Evolutionary conservation across 2,797 vertebrate species (phyloP).

Genomic region (Crossoptilon crossoptilon): DNA sequence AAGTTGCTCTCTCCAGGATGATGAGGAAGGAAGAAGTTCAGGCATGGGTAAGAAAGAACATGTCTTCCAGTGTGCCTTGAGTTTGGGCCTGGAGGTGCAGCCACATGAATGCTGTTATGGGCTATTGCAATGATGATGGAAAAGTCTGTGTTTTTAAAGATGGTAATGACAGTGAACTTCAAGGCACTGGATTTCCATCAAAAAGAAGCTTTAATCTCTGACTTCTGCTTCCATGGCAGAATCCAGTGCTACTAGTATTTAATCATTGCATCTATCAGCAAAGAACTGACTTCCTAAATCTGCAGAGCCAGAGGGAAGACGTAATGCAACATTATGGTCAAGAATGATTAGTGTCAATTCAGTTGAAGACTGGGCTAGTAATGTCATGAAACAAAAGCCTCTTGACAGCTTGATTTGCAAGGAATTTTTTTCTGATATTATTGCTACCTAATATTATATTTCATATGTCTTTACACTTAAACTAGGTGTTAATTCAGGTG

Average conservation of each 20-base stretch:
- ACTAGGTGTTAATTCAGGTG: background rate
- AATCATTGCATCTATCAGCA: background rate
- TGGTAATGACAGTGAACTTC: background rate
- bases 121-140: background rate
- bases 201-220: background rate
- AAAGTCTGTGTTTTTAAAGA: background rate
- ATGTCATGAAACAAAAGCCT: background rate
- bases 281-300: background rate
- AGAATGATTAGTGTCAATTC: background rate
- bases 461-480: background rate
- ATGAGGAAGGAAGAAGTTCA: background rate
- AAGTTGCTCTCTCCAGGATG: background rate
- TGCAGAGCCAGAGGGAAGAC: background rate
- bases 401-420: background rate
- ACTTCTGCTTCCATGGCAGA: background rate
- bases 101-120: background rate
- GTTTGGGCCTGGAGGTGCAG: background rate
- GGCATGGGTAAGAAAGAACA: background rate
- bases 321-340: background rate
- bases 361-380: background rate
- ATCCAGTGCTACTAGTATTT: background rate
- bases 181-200: background rate
- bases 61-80: fast-evolving
- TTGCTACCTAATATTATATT: background rate
- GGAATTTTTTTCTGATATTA: background rate